phyloP scores from a whole-genome alignment of 1,140 invertebrate species.

The roundworm (Caenorhabditis elegans) region WBcel235 BX284606.5:3089501-3090000 shows the following conservation, averaged over 20 bases:
- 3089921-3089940: neutral
- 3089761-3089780: neutral
- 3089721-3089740: too few relatives aligned
- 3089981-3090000: neutral
- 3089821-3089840: too few relatives aligned
- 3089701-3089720: too few relatives aligned
- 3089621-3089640: too few relatives aligned
- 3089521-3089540: neutral
- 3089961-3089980: neutral
- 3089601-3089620: too few relatives aligned
- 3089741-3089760: too few relatives aligned
- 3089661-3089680: too few relatives aligned
- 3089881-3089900: neutral
- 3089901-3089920: neutral
- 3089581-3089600: too few relatives aligned
- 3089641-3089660: too few relatives aligned
- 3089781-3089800: neutral
- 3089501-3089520: neutral
- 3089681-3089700: too few relatives aligned
- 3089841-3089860: neutral
- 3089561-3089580: neutral
- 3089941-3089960: too few relatives aligned
- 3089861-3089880: neutral
- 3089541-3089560: conserved; percentile 6
- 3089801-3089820: too few relatives aligned